Conservation (phyloP, 53 echinoderm and acorn worm species). For the Hippasteria phrygiana region DNA sequence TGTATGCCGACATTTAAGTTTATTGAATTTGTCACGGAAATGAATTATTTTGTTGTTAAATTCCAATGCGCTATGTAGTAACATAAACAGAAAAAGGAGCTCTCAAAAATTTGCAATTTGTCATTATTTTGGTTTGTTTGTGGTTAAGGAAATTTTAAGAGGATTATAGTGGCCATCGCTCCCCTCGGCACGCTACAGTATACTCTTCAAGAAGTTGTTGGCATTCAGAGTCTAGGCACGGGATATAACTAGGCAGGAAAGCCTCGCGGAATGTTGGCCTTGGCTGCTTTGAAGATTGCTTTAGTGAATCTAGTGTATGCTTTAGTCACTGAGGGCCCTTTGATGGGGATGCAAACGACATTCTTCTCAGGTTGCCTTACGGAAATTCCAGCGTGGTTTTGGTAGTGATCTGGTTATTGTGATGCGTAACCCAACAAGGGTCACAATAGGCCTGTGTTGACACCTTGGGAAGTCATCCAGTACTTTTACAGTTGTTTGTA, state of each 20-base stretch:
- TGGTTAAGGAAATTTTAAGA: too few species aligned
- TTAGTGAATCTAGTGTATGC: background rate
- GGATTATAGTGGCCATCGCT: too few species aligned
- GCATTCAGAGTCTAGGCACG: constrained; percentile 46
- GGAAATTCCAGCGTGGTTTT: constrained; percentile 39
- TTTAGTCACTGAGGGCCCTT: background rate
- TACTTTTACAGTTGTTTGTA: background rate
- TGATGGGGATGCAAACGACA: background rate
- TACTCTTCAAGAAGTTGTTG: constrained; percentile 30
- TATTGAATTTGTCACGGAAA: too few species aligned
- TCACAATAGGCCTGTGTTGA: constrained; percentile 17
- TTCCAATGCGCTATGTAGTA: too few species aligned
- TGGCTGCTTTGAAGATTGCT: constrained; percentile 35
- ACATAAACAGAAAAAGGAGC: too few species aligned
- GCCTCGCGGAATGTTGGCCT: constrained; percentile 46
- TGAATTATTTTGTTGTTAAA: too few species aligned
- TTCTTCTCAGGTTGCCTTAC: constrained; percentile 34
- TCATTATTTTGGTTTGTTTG: too few species aligned
- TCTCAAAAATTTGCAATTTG: too few species aligned
- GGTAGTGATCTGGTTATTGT: background rate
- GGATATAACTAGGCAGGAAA: constrained; percentile 48
- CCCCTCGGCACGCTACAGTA: too few species aligned
- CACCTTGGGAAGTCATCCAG: constrained; percentile 29
- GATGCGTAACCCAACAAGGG: constrained; percentile 14
- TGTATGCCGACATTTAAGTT: too few species aligned